Base-by-base conservation (phyloP, 2,888 invertebrate genomes). In the Chrysina gloriosa region DNA sequence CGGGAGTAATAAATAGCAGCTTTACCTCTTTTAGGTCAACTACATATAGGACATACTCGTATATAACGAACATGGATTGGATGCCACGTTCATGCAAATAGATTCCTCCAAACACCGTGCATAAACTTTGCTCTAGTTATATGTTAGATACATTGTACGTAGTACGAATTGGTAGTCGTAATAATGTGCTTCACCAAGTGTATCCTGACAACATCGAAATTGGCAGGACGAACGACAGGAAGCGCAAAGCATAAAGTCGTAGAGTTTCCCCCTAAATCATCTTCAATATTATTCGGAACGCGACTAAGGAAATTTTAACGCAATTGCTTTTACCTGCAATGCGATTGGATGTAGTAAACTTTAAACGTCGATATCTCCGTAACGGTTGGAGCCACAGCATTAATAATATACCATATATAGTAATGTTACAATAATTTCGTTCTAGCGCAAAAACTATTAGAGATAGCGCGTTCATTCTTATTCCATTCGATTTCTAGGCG, bases 261-360 rank as follows among this genome's bases (percentile, higher is more conserved):
- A 9, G 1, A 45, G 5, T 31, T 19, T 52, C 29, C 50, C 16
- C 6, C 14, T 52, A 6, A 5, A 14, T 31, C 1, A 16, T 31
- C 29, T 52, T 52, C 52, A 52, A 52, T 52, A 19, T 9, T 31
- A 19, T 52, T 52, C 31, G 31, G 31, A 1, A n/a, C 19, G 19
- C 16, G 11, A 52, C 52, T n/a, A n/a, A 16, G 19, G 31, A 31
- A 52, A 52, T 52, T 9, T 16, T 16, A 31, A 52, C 31, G 19
- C 19, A 52, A 52, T 52, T 31, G 52, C 6, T 52, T 52, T 52
- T 31, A 31, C 31, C 16, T 39, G 39, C 11, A 2, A 9, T n/a
- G n/a, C n/a, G n/a, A n/a, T n/a, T n/a, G n/a, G n/a, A n/a, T n/a
- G n/a, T n/a, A n/a, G n/a, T n/a, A n/a, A n/a, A n/a, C n/a, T n/a